These are phyloP conservation scores for Tapirus indicus DNA, from an alignment of 2,797 vertebrate genomes.

Conservation along the genomic window DNA sequence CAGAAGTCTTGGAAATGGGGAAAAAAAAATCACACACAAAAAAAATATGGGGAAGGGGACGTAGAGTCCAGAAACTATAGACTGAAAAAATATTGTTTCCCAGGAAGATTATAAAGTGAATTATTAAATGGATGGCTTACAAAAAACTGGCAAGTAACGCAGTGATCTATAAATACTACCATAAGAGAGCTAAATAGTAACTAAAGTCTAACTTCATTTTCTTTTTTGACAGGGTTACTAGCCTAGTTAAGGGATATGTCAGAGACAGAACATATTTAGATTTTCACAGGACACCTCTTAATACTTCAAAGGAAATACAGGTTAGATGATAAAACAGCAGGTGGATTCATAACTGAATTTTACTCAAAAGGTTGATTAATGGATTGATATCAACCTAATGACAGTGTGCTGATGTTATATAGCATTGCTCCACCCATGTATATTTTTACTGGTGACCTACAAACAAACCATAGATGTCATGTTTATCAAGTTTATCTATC, in stretches of 20 bases:
- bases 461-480: conserved; percentile 24
- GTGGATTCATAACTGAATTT: conserved; percentile 49
- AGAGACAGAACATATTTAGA: conserved; percentile 26
- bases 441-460: conserved; percentile 34
- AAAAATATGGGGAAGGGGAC: background rate
- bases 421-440: background rate
- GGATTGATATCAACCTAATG: conserved; percentile 43
- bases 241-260: background rate
- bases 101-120: conserved; percentile 51
- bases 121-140: conserved; percentile 32
- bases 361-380: conserved; percentile 35
- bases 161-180: conserved; percentile 29
- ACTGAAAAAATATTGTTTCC: conserved; percentile 35
- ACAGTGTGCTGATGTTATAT: background rate
- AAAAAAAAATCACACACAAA: background rate
- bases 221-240: conserved; percentile 37
- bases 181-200: conserved; percentile 22
- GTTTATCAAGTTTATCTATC: conserved; percentile 35
- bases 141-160: background rate
- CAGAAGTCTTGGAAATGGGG: conserved; percentile 7
- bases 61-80: background rate
- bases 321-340: conserved; percentile 51
- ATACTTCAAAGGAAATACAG: conserved; percentile 28
- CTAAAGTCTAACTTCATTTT: conserved; percentile 41
- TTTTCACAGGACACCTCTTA: conserved; percentile 38